Conservation (phyloP, 2,113 vertebrate genomes). For the Grammomys dolichurus region DNA sequence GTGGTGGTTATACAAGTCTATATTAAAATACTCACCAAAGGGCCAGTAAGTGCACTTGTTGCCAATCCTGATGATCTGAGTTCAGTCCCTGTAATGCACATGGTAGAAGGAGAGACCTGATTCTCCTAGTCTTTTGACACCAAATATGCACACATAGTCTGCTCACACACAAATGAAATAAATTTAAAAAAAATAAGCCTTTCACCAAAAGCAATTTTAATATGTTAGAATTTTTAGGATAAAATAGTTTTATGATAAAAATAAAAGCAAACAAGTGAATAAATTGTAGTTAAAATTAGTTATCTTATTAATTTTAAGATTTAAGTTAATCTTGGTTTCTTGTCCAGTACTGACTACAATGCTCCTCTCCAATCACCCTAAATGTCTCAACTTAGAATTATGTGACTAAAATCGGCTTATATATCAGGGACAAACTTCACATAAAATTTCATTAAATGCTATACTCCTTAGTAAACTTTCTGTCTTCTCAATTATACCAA, state of each 20-base stretch:
- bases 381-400: slow-evolving; percentile 47
- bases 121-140: neutral
- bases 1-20: neutral
- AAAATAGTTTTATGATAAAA: slow-evolving; percentile 9
- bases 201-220: slow-evolving; percentile 53
- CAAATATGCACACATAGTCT: neutral
- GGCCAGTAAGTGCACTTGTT: neutral
- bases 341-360: slow-evolving; percentile 35
- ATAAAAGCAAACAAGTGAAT: slow-evolving; percentile 33
- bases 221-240: neutral
- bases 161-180: neutral
- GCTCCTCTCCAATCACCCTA: slow-evolving; percentile 51
- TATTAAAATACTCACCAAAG: slow-evolving; percentile 34
- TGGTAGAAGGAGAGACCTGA: neutral
- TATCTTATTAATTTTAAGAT: slow-evolving; percentile 17
- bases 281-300: slow-evolving; percentile 22
- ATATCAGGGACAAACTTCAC: neutral
- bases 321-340: slow-evolving; percentile 47
- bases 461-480: neutral
- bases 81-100: neutral
- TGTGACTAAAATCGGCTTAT: slow-evolving; percentile 47
- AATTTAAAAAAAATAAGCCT: neutral
- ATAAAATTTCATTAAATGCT: slow-evolving; percentile 1
- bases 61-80: neutral
- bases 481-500: slow-evolving; percentile 47